Evolutionary conservation across 2,113 vertebrate species (phyloP).

Genomic region (Chiloscyllium plagiosum): DNA sequence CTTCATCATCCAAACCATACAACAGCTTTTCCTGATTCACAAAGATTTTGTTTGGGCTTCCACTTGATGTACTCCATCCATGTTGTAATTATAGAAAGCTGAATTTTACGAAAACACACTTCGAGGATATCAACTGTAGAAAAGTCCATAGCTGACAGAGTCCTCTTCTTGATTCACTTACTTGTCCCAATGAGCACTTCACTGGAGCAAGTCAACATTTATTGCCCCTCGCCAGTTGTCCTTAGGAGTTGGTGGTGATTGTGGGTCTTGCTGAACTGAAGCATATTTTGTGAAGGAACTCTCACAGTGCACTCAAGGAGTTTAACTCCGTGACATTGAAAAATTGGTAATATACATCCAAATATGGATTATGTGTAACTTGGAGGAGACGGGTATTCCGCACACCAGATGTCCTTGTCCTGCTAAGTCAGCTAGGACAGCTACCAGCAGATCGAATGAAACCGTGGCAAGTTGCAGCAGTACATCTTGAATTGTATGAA

Average conservation of each 20-base stretch:
- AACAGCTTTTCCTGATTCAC: neutral
- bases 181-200: neutral
- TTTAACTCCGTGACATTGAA: neutral
- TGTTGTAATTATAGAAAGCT: neutral
- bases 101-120: neutral
- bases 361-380: neutral
- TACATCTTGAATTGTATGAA: neutral
- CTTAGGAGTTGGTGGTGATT: neutral
- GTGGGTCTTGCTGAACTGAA: neutral
- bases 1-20: neutral
- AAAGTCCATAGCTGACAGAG: neutral
- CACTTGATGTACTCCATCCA: neutral
- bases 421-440: neutral
- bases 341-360: neutral
- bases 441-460: neutral
- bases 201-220: neutral
- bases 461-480: neutral
- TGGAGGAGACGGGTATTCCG: neutral
- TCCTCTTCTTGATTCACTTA: neutral
- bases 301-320: neutral
- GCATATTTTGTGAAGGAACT: neutral
- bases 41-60: neutral
- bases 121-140: neutral
- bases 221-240: neutral
- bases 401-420: neutral